Conservation (phyloP, 1,140 invertebrate genomes). For the Diachasmimorpha longicaudata region DNA sequence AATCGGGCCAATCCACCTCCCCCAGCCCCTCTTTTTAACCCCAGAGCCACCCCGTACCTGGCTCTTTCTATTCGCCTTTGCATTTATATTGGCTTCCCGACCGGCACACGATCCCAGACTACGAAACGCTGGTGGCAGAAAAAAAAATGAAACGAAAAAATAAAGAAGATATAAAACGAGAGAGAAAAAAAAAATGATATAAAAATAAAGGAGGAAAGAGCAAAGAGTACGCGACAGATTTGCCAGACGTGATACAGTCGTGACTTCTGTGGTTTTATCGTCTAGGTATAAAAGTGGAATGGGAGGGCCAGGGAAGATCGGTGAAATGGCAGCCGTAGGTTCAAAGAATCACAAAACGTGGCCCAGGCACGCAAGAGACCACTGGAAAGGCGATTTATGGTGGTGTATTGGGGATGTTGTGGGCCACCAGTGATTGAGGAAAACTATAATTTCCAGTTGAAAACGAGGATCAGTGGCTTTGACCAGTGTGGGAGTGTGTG, state of each 20-base stretch:
- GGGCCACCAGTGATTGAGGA: background rate
- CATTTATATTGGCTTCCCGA: conserved; percentile 44
- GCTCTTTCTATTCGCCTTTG: conserved; percentile 35
- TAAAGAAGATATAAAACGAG: background rate
- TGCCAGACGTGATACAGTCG: conserved; percentile 14
- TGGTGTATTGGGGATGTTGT: background rate
- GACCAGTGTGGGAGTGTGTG: background rate
- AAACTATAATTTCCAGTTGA: background rate
- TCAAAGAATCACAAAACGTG: background rate
- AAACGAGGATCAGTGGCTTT: background rate
- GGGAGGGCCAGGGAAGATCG: background rate
- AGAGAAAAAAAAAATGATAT: background rate
- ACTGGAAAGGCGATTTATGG: background rate
- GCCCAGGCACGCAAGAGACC: background rate
- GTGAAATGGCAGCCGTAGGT: background rate
- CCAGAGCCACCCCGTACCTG: background rate
- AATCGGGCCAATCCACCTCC: conserved; percentile 33
- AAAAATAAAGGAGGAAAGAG: background rate
- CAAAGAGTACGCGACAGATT: background rate
- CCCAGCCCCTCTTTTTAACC: conserved; percentile 28
- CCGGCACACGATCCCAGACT: conserved; percentile 8
- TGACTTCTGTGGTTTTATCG: conserved; percentile 5
- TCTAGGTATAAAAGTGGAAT: background rate
- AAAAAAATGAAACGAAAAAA: background rate
- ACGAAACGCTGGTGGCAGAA: background rate